Evolutionary conservation across 1,140 invertebrate species (phyloP).

Genomic region (Sweltsa coloradensis): DNA sequence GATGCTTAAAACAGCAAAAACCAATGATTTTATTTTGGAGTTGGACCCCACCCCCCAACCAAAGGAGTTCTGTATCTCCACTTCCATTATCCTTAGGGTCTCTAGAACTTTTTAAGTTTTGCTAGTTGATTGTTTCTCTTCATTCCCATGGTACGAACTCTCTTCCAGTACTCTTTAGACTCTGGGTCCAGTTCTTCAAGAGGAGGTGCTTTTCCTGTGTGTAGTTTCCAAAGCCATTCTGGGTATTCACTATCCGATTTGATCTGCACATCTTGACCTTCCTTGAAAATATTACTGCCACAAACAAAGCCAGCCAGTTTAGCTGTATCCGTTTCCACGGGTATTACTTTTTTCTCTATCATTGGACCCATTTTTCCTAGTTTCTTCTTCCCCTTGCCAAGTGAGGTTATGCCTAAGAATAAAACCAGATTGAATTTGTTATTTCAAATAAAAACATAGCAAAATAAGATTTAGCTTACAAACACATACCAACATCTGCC

Average conservation of each 20-base stretch:
- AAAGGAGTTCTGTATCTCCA: too few relatives aligned
- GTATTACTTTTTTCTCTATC: slow-evolving; percentile 56
- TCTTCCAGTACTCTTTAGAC: slow-evolving; percentile 68
- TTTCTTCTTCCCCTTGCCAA: slow-evolving; percentile 7
- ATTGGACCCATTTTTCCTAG: slow-evolving; percentile 8
- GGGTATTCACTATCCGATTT: slow-evolving; percentile 83
- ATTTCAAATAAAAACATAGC: neutral
- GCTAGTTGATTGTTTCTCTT: slow-evolving; percentile 44
- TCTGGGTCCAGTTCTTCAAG: slow-evolving; percentile 68
- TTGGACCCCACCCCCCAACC: too few relatives aligned
- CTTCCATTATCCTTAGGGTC: too few relatives aligned
- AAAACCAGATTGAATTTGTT: neutral
- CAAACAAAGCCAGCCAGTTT: slow-evolving; percentile 73
- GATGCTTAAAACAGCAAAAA: too few relatives aligned
- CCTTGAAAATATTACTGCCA: slow-evolving; percentile 67
- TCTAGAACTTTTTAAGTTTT: slow-evolving; percentile 38
- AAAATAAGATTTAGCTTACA: neutral
- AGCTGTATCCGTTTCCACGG: slow-evolving; percentile 75
- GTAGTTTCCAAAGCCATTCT: slow-evolving; percentile 79
- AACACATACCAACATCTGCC: neutral
- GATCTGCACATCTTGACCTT: slow-evolving; percentile 68
- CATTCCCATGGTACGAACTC: slow-evolving; percentile 45
- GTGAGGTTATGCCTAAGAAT: neutral
- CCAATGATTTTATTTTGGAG: too few relatives aligned
- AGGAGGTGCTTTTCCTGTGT: slow-evolving; percentile 39